Base-by-base conservation (phyloP, 1,140 invertebrate species). In the Drosophila kanapiae region DNA sequence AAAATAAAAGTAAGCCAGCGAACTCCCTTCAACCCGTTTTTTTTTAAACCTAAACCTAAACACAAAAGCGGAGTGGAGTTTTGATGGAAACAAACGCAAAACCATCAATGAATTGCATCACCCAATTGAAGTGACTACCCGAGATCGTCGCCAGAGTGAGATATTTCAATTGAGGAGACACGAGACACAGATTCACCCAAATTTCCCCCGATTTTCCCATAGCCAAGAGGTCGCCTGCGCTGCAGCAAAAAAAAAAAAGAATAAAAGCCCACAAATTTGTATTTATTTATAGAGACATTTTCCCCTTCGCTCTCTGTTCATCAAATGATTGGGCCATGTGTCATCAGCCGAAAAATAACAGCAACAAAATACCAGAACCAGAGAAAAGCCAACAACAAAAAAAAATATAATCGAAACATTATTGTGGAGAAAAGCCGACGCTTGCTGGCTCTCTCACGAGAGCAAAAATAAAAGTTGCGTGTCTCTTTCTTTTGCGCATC, bases 61-160 rank as follows among this genome's bases (percentile, higher is more conserved):
- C 31, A 33, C 35, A 56, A 38, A n/a, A 43, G 10, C 27, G 48
- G 10, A 51, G 29, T 6, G 53, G 53, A 56, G 53, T 56, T 56
- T 56, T 56, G 53, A 56, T 38, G 53, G 53, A 51, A 53, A 61
- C 60, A 23, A 16, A 69, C 58, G 82, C 74, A 84, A 84, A 64
- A 33, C 58, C 49, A 77, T 58, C 76, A 78, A 80, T 78, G 67
- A 85, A 84, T 84, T 84, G 45, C 82, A 81, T 84, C 82, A 84
- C 82, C 77, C 82, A 85, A 65, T 80, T 84, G 10, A 27, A 45
- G 10, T 18, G 60, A 7, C 43, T 49, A 23, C 23, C 4, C 35
- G 11, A 37, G 29, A 27, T 47, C 42, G 31, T 11, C 7, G 13
- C 11, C 18, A 14, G 33, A 23, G 11, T n/a, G 42, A 6, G 4